Evolutionary conservation across 2,888 invertebrate genomes (phyloP).

Genomic region (Psococerastis gibbosa): DNA sequence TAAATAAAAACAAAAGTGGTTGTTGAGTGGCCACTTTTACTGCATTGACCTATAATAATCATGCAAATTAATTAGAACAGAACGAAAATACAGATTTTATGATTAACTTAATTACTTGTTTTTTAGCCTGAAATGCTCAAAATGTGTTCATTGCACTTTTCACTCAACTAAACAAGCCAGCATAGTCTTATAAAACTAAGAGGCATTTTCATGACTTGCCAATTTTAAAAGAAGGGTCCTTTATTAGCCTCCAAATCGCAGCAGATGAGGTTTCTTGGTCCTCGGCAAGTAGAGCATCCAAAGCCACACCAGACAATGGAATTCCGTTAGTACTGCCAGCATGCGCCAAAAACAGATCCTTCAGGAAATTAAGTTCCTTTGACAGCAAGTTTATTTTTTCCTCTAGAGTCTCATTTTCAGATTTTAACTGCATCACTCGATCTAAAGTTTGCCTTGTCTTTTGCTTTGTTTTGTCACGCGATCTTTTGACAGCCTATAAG

Average conservation of each 20-base stretch:
- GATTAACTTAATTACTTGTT: too few species aligned
- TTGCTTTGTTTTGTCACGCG: slow-evolving; percentile 56
- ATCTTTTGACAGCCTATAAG: slow-evolving; percentile 60
- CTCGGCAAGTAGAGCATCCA: slow-evolving; percentile 16
- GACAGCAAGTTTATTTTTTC: slow-evolving; percentile 65
- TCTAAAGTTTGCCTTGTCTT: slow-evolving; percentile 58
- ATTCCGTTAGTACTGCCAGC: slow-evolving; percentile 34
- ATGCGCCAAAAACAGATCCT: slow-evolving; percentile 62
- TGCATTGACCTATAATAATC: too few species aligned
- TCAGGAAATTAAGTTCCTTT: slow-evolving; percentile 58
- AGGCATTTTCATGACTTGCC: too few species aligned
- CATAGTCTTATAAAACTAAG: too few species aligned
- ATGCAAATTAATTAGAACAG: too few species aligned
- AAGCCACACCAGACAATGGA: slow-evolving; percentile 22
- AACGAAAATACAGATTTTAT: too few species aligned
- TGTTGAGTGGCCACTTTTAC: too few species aligned
- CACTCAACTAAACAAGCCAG: too few species aligned
- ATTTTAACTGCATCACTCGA: slow-evolving; percentile 51
- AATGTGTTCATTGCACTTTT: too few species aligned
- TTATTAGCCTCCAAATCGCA: not conserved
- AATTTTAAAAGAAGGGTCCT: slow-evolving; percentile 3
- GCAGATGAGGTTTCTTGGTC: slow-evolving; percentile 6
- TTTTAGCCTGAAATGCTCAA: too few species aligned
- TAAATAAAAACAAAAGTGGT: too few species aligned
- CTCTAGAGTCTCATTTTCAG: slow-evolving; percentile 60